These are phyloP conservation scores for Unio pictorum DNA, from an alignment of 2,888 invertebrate species.

Conservation along the genomic window DNA sequence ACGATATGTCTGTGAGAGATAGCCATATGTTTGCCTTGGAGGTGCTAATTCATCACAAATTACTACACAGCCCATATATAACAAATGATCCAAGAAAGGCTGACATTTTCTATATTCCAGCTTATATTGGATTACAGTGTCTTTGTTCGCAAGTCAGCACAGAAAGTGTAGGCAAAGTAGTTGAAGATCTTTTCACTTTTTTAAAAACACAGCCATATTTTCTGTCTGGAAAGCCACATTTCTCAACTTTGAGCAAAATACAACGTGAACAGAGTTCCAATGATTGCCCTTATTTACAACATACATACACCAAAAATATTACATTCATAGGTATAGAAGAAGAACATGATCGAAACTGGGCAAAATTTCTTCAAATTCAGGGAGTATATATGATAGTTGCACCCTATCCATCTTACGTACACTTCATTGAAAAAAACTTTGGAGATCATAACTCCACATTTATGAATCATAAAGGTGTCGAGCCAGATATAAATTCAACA, in stretches of 20 bases:
- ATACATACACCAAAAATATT: constrained; percentile 30
- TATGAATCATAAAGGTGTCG: constrained; percentile 11
- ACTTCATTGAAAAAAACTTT: constrained; percentile 25
- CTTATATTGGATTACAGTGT: constrained; percentile 38
- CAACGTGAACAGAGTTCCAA: constrained; percentile 43
- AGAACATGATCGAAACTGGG: constrained; percentile 25
- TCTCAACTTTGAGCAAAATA: constrained; percentile 54
- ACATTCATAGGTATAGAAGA: constrained; percentile 53
- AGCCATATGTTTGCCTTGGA: constrained; percentile 47
- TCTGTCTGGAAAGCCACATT: constrained; percentile 43
- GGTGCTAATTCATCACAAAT: constrained; percentile 44
- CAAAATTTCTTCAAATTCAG: constrained; percentile 3
- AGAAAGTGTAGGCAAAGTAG: constrained; percentile 4
- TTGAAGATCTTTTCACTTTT: constrained; percentile 26
- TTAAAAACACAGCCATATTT: constrained; percentile 30
- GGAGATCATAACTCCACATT: constrained; percentile 4
- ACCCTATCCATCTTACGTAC: constrained; percentile 61
- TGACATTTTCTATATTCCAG: constrained; percentile 48
- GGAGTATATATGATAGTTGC: constrained; percentile 41
- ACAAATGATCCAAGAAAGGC: constrained; percentile 37
- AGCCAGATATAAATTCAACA: constrained; percentile 9
- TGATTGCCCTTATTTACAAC: constrained; percentile 41
- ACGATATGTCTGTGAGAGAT: constrained; percentile 10
- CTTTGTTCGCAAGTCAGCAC: constrained; percentile 19
- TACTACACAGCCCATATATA: constrained; percentile 33